Evolutionary conservation across 2,113 vertebrate genomes (phyloP), one percentile per base, ranked within the genome.

Genomic region (Nipponia nippon): DNA sequence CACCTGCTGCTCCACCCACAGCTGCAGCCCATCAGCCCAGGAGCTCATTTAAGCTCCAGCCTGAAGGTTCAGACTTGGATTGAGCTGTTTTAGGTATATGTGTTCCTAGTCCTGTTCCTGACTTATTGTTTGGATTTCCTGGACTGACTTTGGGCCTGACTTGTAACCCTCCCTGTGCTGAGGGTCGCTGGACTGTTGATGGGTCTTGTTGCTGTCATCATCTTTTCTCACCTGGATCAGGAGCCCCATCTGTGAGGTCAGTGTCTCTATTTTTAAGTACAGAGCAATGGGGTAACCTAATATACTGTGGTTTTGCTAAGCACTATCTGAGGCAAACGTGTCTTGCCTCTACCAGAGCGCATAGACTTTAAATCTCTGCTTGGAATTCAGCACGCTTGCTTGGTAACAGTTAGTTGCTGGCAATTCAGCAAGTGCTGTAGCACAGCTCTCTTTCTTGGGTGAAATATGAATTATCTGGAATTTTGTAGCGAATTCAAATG

Each of bases 1-100:
- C 36, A 66, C 12, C 38, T 75, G 55, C 14, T 9, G 6, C 53
- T 77, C 12, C 2, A 6, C 36, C 14, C 8, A 11, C 13, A 58
- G 23, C 49, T 75, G 30, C 69, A 65, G 50, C 47, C 55, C 16
- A 5, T 38, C 26, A 82, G 38, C 61, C 22, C 18, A 49, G 22
- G 3, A 52, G 10, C 16, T 9, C 11, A 4, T 79, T 42, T 11
- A 8, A 11, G 19, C 22, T 78, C 36, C 76, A 67, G 15, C 25
- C 47, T 59, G 52, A 59, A 71, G 23, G 19, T 1, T 32, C 10
- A 29, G 16, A 1, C 5, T 58, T 55, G 13, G 4, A 8, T 16
- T 16, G 38, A 55, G 6, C 3, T 18, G 9, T 0, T 47, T 66
- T 19, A 18, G 20, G 12, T 13, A 1, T 40, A 1, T 18, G 4